Percentiles rank a stretch among this genome's conserved stretches.
These are phyloP conservation scores for Falco concolor DNA, from an alignment of 2,797 vertebrate genomes.

Conservation along the genomic window DNA sequence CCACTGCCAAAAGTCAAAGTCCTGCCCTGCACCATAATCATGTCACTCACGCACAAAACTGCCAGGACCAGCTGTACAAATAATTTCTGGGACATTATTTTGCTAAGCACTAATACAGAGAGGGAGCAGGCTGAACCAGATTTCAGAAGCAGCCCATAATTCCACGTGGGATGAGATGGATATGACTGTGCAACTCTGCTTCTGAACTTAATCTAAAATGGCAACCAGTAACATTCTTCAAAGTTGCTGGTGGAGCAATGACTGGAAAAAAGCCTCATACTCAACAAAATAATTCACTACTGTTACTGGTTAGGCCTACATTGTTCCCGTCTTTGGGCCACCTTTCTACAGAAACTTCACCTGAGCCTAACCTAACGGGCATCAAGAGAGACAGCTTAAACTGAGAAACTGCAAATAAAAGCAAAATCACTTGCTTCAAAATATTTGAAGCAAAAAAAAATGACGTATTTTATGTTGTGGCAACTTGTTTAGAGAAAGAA, in stretches of 20 bases:
- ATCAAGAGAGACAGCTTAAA: not conserved
- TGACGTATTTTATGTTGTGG: not conserved
- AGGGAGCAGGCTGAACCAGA: not conserved
- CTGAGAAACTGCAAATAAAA: not conserved
- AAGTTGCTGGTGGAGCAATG: not conserved
- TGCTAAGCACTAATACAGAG: not conserved
- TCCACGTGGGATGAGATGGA: not conserved
- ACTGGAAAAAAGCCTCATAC: not conserved
- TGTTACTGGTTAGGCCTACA: not conserved
- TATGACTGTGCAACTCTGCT: not conserved
- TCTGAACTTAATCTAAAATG: not conserved
- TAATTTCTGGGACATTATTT: not conserved
- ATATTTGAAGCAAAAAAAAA: not conserved
- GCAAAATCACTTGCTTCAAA: not conserved
- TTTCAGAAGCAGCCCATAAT: not conserved
- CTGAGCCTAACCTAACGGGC: not conserved
- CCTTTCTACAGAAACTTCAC: not conserved
- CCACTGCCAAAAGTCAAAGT: not conserved
- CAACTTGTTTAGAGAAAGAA: not conserved
- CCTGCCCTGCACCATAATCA: not conserved
- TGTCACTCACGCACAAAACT: not conserved
- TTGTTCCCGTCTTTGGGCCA: not conserved
- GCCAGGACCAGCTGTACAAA: not conserved
- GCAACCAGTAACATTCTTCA: not conserved
- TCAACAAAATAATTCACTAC: not conserved